A percentile compares a stretch with the other conserved stretches of the same genome.
Evolutionary conservation across 2,888 invertebrate genomes (phyloP).

Genomic region (Scaptomyza caliginosa): DNA sequence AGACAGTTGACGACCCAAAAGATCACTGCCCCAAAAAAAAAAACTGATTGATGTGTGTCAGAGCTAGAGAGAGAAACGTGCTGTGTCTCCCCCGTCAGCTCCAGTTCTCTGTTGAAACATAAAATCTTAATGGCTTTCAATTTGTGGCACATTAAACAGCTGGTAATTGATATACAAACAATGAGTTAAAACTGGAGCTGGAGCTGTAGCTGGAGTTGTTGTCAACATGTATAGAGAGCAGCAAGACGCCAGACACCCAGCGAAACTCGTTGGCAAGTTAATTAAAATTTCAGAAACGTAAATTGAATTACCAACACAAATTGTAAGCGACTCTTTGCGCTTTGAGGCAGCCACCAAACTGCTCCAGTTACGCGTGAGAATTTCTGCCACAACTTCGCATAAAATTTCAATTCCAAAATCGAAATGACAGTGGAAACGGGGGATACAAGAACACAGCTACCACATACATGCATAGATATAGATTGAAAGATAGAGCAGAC

Average conservation of each 20-base stretch:
- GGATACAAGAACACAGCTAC: not conserved
- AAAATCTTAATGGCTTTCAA: constrained; percentile 73
- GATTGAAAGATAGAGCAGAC: not conserved
- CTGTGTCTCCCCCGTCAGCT: not conserved
- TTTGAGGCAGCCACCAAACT: constrained; percentile 47
- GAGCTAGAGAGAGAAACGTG: constrained; percentile 40
- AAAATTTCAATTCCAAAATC: constrained; percentile 77
- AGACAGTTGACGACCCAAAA: constrained; percentile 8
- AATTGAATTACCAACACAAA: constrained; percentile 77
- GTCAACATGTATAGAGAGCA: constrained; percentile 32
- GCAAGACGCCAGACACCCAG: constrained; percentile 42
- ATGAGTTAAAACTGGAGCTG: constrained; percentile 1
- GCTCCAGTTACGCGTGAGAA: constrained; percentile 83
- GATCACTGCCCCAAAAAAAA: constrained; percentile 28
- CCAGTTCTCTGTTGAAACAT: constrained; percentile 32
- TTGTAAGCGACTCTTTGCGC: constrained; percentile 54
- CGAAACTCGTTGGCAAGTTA: constrained; percentile 63
- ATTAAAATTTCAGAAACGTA: constrained; percentile 82
- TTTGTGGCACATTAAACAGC: constrained; percentile 75
- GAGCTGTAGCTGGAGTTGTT: constrained; percentile 4
- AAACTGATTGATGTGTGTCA: constrained; percentile 73
- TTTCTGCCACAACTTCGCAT: constrained; percentile 71
- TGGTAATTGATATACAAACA: constrained; percentile 66
- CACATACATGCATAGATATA: not conserved
- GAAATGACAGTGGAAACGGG: constrained; percentile 12